Percentiles rank a stretch among this genome's conserved stretches.
Conservation (phyloP, 2,888 invertebrate genomes). For the Mayetiola destructor region DNA sequence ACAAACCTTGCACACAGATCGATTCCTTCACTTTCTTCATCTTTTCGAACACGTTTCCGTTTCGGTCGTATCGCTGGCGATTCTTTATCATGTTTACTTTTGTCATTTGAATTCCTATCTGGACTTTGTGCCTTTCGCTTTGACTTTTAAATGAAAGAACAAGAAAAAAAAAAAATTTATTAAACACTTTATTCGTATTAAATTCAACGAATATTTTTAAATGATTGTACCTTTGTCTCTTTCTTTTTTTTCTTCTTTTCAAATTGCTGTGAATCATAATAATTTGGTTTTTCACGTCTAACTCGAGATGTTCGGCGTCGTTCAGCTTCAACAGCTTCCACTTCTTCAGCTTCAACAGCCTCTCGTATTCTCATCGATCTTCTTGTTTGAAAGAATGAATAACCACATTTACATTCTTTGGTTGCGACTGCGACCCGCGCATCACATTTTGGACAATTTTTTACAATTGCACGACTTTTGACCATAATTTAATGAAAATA, state of each 20-base stretch:
- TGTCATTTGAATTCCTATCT: background rate
- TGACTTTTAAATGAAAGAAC: background rate
- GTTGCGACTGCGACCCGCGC: conserved; percentile 68
- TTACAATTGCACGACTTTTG: conserved; percentile 56
- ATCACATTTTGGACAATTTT: conserved; percentile 63
- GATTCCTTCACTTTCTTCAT: conserved; percentile 35
- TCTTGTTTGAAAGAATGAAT: conserved; percentile 60
- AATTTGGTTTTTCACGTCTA: conserved; percentile 62
- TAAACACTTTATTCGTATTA: background rate
- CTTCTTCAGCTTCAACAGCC: background rate
- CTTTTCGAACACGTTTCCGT: conserved; percentile 30
- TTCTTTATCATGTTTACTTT: conserved; percentile 35
- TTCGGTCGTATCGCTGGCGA: conserved; percentile 28
- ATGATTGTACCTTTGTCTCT: conserved; percentile 22
- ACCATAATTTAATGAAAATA: conserved; percentile 43
- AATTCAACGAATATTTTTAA: conserved; percentile 11
- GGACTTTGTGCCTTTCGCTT: conserved; percentile 11
- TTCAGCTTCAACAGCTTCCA: conserved; percentile 25
- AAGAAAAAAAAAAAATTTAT: background rate
- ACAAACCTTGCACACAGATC: conserved; percentile 26
- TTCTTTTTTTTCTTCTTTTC: conserved; percentile 56
- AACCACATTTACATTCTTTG: conserved; percentile 69
- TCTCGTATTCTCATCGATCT: conserved; percentile 25
- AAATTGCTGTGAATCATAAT: conserved; percentile 67
- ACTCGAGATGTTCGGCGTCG: conserved; percentile 57